Conservation (phyloP, 1,140 invertebrate genomes). For the Sipha flava region DNA sequence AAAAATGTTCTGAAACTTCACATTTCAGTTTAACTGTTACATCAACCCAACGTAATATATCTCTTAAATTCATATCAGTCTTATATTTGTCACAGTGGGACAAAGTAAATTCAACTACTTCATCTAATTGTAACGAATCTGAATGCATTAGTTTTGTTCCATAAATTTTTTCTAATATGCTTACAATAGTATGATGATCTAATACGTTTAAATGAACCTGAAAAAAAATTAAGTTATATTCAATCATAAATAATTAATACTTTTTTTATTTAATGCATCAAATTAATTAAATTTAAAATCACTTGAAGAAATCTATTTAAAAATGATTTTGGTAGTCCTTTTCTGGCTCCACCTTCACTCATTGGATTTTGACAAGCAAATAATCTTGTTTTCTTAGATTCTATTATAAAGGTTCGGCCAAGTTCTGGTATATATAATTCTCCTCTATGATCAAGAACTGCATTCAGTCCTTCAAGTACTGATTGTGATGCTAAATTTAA, state of each 20-base stretch:
- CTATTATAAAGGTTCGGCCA: slow-evolving; percentile 72
- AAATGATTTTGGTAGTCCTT: slow-evolving; percentile 94
- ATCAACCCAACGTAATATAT: slow-evolving; percentile 89
- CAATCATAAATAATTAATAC: background rate
- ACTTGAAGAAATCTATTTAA: slow-evolving; percentile 96
- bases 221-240: background rate
- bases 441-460: slow-evolving; percentile 94
- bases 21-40: slow-evolving; percentile 41
- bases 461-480: slow-evolving; percentile 95
- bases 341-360: slow-evolving; percentile 88
- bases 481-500: slow-evolving; percentile 97
- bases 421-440: slow-evolving; percentile 95
- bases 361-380: slow-evolving; percentile 98
- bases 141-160: too few relatives aligned
- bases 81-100: background rate
- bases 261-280: too few relatives aligned
- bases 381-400: slow-evolving; percentile 61
- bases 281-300: slow-evolving; percentile 13
- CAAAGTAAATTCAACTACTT: background rate
- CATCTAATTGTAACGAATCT: background rate
- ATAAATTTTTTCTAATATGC: background rate
- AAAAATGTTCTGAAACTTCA: slow-evolving; percentile 57
- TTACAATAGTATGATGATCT: background rate
- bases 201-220: slow-evolving; percentile 4
- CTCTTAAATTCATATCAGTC: slow-evolving; percentile 89